phyloP scores from a whole-genome alignment of 2,888 invertebrate species.

The Leptinotarsa tumamoca region DNA sequence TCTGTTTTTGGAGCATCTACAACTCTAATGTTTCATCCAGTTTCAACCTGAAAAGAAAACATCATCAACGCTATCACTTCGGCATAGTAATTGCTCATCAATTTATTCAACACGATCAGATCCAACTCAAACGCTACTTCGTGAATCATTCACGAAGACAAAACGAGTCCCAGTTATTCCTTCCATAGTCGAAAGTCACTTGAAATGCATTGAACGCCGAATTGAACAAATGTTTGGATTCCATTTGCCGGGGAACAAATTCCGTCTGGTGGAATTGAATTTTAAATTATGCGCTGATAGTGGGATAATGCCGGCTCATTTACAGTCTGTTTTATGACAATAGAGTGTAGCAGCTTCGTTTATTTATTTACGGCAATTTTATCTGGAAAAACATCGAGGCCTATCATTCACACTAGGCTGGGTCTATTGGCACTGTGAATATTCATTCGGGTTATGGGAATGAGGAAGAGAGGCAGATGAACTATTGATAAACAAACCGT shows the following conservation, averaged over 20 bases:
- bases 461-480: neutral
- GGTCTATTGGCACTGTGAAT: conserved; percentile 2
- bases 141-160: conserved; percentile 17
- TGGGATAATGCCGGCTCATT: conserved; percentile 40
- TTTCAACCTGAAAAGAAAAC: neutral
- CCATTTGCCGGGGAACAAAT: conserved; percentile 49
- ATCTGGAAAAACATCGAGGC: conserved; percentile 10
- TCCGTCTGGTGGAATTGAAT: conserved; percentile 50
- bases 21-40: neutral
- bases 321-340: conserved; percentile 29
- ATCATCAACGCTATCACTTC: neutral
- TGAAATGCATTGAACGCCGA: conserved; percentile 50
- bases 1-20: neutral
- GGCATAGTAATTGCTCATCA: neutral
- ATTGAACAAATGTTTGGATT: conserved; percentile 53
- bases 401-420: conserved; percentile 14
- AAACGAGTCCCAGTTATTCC: conserved; percentile 15
- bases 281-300: conserved; percentile 48
- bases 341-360: conserved; percentile 29
- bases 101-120: conserved; percentile 6
- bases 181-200: conserved; percentile 28
- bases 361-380: conserved; percentile 31
- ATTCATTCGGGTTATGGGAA: neutral
- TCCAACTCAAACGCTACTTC: neutral
- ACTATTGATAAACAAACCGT: neutral